A percentile compares a stretch with the other conserved stretches of the same genome.
Conservation (phyloP, 2,113 vertebrate species). For the Phasianus colchicus region DNA sequence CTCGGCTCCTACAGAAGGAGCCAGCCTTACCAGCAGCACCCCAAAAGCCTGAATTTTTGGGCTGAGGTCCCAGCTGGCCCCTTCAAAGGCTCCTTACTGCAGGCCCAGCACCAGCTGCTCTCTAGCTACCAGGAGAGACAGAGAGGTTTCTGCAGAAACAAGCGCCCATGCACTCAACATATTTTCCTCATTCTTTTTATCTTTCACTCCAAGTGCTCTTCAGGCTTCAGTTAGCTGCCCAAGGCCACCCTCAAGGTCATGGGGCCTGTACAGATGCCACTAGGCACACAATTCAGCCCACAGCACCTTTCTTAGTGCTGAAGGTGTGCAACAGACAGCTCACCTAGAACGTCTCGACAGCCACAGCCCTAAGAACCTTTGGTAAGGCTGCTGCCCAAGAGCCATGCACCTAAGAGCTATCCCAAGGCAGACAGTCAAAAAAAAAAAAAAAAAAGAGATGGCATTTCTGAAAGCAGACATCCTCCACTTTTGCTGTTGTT, state of each 20-base stretch:
- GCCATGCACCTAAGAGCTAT: not conserved
- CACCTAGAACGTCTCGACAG: not conserved
- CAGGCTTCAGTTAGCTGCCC: not conserved
- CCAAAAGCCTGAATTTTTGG: not conserved
- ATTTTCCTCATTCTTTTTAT: not conserved
- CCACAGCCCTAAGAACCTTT: not conserved
- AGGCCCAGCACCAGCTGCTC: not conserved
- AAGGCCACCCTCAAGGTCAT: slow-evolving; percentile 28
- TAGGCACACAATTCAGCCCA: not conserved
- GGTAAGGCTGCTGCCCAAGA: not conserved
- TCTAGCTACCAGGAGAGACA: not conserved
- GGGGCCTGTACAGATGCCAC: not conserved
- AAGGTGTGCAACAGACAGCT: not conserved
- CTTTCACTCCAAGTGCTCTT: not conserved
- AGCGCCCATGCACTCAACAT: fast-evolving
- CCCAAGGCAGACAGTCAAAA: not conserved
- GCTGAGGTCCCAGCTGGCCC: not conserved
- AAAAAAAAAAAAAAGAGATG: not conserved
- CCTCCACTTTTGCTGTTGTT: not conserved
- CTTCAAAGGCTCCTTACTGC: not conserved
- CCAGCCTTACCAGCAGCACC: not conserved
- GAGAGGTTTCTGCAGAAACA: not conserved
- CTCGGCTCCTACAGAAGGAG: not conserved
- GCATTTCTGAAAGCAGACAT: not conserved
- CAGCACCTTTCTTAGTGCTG: not conserved